phyloP scores from a whole-genome alignment of 2,888 invertebrate genomes.

The Lordiphosa andalusiaca region DNA sequence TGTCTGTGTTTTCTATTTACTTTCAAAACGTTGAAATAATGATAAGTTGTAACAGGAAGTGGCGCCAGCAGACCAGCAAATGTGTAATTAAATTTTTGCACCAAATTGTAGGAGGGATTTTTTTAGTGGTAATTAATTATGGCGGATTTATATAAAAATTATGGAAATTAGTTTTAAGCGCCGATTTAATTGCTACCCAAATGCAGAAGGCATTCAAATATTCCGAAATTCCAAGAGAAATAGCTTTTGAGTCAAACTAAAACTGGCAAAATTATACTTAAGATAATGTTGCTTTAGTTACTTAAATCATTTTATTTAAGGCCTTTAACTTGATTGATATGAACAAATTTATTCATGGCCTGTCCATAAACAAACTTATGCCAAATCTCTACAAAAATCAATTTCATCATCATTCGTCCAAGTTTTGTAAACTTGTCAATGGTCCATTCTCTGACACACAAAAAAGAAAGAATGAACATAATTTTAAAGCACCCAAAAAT shows the following conservation, averaged over 20 bases:
- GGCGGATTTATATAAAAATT: no score
- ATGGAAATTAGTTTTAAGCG: no score
- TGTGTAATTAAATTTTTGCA: neutral
- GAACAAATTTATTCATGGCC: conserved; percentile 10
- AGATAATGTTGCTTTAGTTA: no score
- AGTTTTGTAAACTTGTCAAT: conserved; percentile 12
- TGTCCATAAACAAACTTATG: conserved; percentile 17
- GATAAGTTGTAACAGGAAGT: conserved; percentile 5
- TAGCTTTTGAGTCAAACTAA: no score
- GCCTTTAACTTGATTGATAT: conserved; percentile 31
- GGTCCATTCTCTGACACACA: conserved; percentile 6
- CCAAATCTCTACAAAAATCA: conserved; percentile 5
- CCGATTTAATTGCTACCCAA: no score
- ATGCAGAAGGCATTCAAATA: no score
- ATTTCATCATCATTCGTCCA: conserved; percentile 16
- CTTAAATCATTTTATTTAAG: neutral
- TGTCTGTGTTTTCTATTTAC: conserved; percentile 29
- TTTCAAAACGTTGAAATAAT: conserved; percentile 22
- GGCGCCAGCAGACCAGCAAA: conserved; percentile 4
- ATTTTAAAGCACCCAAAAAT: conserved; percentile 16
- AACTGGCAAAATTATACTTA: no score
- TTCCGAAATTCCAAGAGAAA: no score
- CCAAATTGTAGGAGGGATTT: conserved; percentile 1
- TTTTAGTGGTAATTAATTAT: conserved; percentile 1
- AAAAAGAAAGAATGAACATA: neutral